Evolutionary conservation across 2,888 invertebrate genomes (phyloP).

Genomic region (Caenorhabditis parvicauda): DNA sequence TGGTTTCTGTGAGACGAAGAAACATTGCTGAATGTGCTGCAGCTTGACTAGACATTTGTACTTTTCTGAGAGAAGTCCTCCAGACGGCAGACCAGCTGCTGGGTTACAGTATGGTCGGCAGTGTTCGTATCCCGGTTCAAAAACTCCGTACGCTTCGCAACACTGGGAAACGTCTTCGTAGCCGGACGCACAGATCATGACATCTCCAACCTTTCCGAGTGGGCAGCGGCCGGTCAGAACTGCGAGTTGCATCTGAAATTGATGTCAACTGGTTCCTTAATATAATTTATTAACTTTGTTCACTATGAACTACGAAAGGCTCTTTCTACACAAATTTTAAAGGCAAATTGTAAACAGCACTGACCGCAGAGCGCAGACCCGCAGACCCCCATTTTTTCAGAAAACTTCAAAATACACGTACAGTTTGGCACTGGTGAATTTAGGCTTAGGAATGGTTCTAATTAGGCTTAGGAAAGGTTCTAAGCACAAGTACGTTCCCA

Average conservation of each 20-base stretch:
- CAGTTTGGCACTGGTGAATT: no score
- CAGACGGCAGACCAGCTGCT: conserved; percentile 57
- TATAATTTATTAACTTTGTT: background rate
- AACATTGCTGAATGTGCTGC: conserved; percentile 57
- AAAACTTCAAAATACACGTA: no score
- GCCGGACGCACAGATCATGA: conserved; percentile 62
- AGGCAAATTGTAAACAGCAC: no score
- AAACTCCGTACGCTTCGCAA: conserved; percentile 59
- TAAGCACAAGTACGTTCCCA: no score
- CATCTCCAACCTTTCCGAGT: conserved; percentile 57
- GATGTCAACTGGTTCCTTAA: no score
- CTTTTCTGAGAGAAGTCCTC: conserved; percentile 59
- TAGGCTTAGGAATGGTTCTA: no score
- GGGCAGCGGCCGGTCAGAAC: conserved; percentile 61
- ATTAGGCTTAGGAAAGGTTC: no score
- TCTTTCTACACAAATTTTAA: no score
- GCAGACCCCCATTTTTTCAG: no score
- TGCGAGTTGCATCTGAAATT: conserved; percentile 59
- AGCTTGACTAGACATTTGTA: conserved; percentile 60
- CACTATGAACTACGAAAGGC: background rate
- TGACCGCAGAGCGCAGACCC: no score
- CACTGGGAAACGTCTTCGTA: conserved; percentile 59
- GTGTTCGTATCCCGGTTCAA: conserved; percentile 61
- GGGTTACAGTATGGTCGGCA: conserved; percentile 62
- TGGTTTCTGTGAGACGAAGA: conserved; percentile 60